phyloP scores from a whole-genome alignment of 2,797 vertebrate genomes.

The Muraenolepis orangiensis region DNA sequence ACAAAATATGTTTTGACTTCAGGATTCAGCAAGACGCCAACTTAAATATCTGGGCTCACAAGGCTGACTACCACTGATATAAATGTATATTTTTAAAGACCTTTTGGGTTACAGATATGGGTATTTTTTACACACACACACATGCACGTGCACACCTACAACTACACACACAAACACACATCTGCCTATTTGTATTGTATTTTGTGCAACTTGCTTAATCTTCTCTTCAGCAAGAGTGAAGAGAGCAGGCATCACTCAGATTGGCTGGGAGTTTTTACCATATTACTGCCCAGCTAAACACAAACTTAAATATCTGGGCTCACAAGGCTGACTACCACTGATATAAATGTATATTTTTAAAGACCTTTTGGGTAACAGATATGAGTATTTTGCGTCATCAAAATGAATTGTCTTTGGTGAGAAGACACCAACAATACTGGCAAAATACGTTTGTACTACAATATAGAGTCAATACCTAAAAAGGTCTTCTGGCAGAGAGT shows the following conservation, averaged over 20 bases:
- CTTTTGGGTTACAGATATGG: background rate
- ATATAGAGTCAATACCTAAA: background rate
- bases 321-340: no score
- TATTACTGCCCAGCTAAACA: background rate
- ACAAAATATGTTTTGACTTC: no score
- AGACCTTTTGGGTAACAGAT: background rate
- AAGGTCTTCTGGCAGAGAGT: background rate
- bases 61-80: no score
- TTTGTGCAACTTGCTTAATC: no score
- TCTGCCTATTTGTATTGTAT: no score
- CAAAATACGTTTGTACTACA: background rate
- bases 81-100: background rate
- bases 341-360: background rate
- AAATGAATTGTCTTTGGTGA: background rate
- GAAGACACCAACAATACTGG: background rate
- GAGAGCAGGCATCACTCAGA: background rate
- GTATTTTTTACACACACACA: no score
- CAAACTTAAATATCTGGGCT: background rate
- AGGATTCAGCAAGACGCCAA: background rate
- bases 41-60: no score
- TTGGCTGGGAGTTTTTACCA: background rate
- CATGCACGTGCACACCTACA: no score
- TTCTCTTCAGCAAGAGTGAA: background rate
- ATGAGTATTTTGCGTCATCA: background rate
- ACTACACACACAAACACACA: no score